Conservation (phyloP, 2,888 invertebrate species). For the Andrena camellia region DNA sequence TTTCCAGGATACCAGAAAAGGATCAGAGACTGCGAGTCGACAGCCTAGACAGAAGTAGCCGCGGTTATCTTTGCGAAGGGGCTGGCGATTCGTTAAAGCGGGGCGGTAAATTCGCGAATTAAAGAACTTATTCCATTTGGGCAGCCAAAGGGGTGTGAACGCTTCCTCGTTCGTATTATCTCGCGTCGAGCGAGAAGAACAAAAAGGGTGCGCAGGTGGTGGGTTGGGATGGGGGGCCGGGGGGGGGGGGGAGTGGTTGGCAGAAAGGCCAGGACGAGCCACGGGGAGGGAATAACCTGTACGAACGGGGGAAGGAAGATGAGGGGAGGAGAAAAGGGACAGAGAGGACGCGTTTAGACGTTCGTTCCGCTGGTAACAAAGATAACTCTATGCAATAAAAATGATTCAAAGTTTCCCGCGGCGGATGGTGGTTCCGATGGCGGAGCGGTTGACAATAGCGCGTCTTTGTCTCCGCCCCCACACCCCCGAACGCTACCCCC, state of each 20-base stretch:
- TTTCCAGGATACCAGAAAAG: slow-evolving; percentile 11
- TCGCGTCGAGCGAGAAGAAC: slow-evolving; percentile 70
- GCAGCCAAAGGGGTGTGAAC: slow-evolving; percentile 85
- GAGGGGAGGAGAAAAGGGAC: slow-evolving; percentile 71
- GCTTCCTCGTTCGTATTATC: slow-evolving; percentile 84
- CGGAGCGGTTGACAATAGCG: slow-evolving; percentile 85
- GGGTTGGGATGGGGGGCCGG: slow-evolving; percentile 67
- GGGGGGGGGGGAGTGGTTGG: slow-evolving; percentile 46
- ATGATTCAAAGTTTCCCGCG: slow-evolving; percentile 86
- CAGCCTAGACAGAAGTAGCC: slow-evolving; percentile 23
- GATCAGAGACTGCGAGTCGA: slow-evolving; percentile 51
- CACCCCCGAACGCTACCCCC: slow-evolving; percentile 68
- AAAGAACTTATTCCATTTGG: slow-evolving; percentile 85
- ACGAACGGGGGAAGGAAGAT: slow-evolving; percentile 69
- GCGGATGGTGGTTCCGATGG: slow-evolving; percentile 85
- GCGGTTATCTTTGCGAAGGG: slow-evolving; percentile 69
- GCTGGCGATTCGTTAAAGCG: slow-evolving; percentile 73
- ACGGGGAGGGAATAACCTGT: slow-evolving; percentile 72
- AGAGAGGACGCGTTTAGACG: slow-evolving; percentile 83
- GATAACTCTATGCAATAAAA: slow-evolving; percentile 86
- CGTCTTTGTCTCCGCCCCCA: slow-evolving; percentile 84
- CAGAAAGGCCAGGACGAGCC: slow-evolving; percentile 73
- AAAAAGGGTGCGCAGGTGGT: slow-evolving; percentile 73
- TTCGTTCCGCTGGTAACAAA: slow-evolving; percentile 85
- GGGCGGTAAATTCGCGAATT: slow-evolving; percentile 84